Evolutionary conservation across 2,888 invertebrate genomes (phyloP), one percentile per base, ranked within the genome.

Genomic region (Azorinus chamasolen): DNA sequence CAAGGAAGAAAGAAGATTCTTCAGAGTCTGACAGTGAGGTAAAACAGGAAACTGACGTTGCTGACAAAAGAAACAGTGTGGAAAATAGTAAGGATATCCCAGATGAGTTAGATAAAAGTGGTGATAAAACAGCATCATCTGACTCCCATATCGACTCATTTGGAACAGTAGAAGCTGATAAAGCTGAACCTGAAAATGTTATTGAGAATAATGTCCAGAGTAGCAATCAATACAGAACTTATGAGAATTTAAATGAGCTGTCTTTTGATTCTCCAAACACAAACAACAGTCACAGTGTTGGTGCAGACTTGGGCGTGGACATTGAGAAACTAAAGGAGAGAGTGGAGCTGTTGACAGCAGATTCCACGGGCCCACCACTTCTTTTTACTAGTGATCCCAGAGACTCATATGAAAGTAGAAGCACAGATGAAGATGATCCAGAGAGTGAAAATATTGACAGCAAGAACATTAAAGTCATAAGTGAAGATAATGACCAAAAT

Each of bases 191-290:
- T 32, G 32, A 32, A 32, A 32, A 32, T 32, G 32, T 32, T 32
- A 4, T 32, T 32, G 32, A 32, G 32, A 37, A 32, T n/a, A 46
- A 41, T 22, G 68, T 37, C 27, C 37, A 61, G 39, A 54, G 57
- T 22, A 55, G 51, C 39, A 73, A 63, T 22, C 72, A 72, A 48
- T 74, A 66, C 22, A 74, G 68, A 57, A 74, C 71, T 20, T 68
- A 58, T 53, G 68, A 63, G 24, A 77, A 77, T 58, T 71, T 77
- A 48, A 72, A 68, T 69, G 70, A 76, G 55, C 61, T 79, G 22
- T 46, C 61, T 24, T 51, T 66, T 32, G 75, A 71, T 3, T 46
- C 63, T 27, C 41, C 58, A 25, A 68, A 57, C n/a, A 48, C 43
- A 8, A 61, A 66, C 22, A 25, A 53, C 22, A 69, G 43, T 10